phyloP scores from a whole-genome alignment of 2,113 vertebrate species.

The Arothron firmamentum region DNA sequence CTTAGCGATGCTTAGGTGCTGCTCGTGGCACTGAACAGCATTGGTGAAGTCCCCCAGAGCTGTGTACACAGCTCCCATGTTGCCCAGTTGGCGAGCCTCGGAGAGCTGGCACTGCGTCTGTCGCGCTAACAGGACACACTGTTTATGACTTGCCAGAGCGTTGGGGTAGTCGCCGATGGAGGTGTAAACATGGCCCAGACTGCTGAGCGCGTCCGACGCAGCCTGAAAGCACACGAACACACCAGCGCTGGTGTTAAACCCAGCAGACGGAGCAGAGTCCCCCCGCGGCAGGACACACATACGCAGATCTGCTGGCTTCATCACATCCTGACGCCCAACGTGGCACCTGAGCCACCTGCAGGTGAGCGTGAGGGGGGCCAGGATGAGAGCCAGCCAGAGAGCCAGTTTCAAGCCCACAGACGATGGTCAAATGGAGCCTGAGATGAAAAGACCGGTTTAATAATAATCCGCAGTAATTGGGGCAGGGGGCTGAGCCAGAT shows the following conservation, averaged over 20 bases:
- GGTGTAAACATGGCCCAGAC: constrained; percentile 94
- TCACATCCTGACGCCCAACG: not conserved
- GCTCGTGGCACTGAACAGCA: constrained; percentile 89
- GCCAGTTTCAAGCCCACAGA: too few species aligned
- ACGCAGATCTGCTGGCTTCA: not conserved
- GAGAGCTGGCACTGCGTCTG: constrained; percentile 90
- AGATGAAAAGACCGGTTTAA: too few species aligned
- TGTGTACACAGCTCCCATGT: constrained; percentile 97
- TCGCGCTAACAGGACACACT: constrained; percentile 90
- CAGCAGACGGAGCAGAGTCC: not conserved
- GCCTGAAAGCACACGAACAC: constrained; percentile 72
- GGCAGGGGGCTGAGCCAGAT: too few species aligned
- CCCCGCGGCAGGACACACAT: not conserved
- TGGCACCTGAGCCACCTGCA: not conserved
- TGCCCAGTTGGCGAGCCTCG: constrained; percentile 91
- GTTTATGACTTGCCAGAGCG: constrained; percentile 92
- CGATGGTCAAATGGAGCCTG: too few species aligned
- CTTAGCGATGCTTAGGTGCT: constrained; percentile 90
- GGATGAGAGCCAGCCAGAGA: not conserved
- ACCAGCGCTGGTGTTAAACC: not conserved
- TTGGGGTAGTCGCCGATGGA: constrained; percentile 97
- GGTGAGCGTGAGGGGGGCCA: not conserved
- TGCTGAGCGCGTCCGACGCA: constrained; percentile 90
- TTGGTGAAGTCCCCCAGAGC: constrained; percentile 95
- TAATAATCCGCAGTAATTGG: too few species aligned